Percentiles rank a stretch among this genome's conserved stretches.
These are phyloP conservation scores for Zelleria hepariella DNA, from an alignment of 2,888 invertebrate species.

Conservation along the genomic window DNA sequence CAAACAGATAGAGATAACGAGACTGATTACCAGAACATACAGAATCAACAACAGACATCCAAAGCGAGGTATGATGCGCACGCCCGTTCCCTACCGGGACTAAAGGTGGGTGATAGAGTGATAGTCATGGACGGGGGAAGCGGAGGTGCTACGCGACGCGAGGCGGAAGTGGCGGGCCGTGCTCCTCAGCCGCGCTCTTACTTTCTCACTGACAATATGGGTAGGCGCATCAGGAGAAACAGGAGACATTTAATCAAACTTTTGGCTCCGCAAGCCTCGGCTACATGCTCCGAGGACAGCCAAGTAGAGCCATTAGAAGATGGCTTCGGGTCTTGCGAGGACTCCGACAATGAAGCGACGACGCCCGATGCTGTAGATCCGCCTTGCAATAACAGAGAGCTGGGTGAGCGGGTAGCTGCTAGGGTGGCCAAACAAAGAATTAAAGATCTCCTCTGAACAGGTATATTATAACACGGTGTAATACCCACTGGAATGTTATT, in stretches of 20 bases:
- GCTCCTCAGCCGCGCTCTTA: conserved; percentile 11
- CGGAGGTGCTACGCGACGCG: not conserved
- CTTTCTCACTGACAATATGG: not conserved
- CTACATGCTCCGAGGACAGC: too few species aligned
- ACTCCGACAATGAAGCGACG: too few species aligned
- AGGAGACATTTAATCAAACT: not conserved
- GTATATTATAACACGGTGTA: too few species aligned
- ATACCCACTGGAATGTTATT: too few species aligned
- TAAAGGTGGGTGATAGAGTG: conserved; percentile 6
- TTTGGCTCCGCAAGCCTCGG: too few species aligned
- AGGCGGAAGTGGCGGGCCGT: not conserved
- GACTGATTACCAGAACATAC: not conserved
- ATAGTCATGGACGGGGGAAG: not conserved
- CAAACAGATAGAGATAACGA: not conserved
- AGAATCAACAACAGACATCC: not conserved
- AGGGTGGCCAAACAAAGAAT: too few species aligned
- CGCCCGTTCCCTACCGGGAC: not conserved
- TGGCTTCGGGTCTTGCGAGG: too few species aligned
- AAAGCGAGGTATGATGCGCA: conserved; percentile 8
- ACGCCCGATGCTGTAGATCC: too few species aligned
- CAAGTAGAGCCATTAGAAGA: too few species aligned
- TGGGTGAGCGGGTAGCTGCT: too few species aligned
- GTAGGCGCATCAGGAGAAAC: not conserved
- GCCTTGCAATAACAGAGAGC: too few species aligned
- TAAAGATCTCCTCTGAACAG: too few species aligned